Evolutionary conservation across 2,797 vertebrate species (phyloP), one percentile per base, ranked within the genome.

Genomic region (Lindbergichthys nudifrons): DNA sequence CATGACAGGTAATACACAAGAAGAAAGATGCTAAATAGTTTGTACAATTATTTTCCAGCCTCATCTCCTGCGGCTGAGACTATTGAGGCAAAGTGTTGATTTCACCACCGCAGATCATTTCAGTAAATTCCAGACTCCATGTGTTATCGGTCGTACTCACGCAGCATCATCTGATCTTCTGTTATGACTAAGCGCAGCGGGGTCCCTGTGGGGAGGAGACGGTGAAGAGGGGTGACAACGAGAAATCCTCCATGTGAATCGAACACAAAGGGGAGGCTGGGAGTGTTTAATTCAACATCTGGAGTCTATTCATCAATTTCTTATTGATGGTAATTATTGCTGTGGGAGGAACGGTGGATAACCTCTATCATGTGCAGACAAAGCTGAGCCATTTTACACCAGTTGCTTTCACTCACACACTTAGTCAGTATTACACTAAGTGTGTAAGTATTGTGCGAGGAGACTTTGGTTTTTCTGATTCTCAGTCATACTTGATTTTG

Each of bases 201-300:
- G 10, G 64, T 71, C 73, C 61, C 58, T 39, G 65, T 10, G 36
- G 50, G 68, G 43, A 68, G 41, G 50, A 70, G 73, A 76, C 36
- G 18, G 68, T 64, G 78, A 85, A 65, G 2, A 13, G 61, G 56
- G 51, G 75, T 58, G 81, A 80, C 78, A 81, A 76, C 10, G 62
- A 71, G 63, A 63, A 69, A 81, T 74, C 75, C 58, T 82, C 50
- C 67, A 72, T 72, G 79, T 73, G 83, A 85, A 65, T 83, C 65
- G 4, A 79, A 79, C 63, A n/a, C 52, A 68, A 60, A 70, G 51
- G 23, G 53, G 71, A 83, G 30, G 65, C 82, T 86, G 84, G 73
- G 73, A 89, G 75, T 67, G 64, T 88, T 89, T 86, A 59, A 84
- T 86, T 67, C 71, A 63, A 73, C 92, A 95, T 92, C 89, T 94